These are phyloP conservation scores for Lampropteryx suffumata DNA, from an alignment of 2,888 invertebrate genomes.

Conservation along the genomic window DNA sequence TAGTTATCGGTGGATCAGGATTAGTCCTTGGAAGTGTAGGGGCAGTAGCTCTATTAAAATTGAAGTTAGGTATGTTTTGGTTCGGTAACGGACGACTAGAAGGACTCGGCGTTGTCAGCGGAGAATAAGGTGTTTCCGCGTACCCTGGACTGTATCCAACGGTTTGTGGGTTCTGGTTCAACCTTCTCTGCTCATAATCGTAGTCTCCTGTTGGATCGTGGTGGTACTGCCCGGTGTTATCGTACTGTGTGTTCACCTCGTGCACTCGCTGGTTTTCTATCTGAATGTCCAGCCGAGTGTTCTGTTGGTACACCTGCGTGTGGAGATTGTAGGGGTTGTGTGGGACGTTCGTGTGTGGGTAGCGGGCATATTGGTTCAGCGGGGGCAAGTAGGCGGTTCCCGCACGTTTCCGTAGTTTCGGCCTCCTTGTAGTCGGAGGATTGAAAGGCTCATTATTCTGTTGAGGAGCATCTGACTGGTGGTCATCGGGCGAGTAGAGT, in stretches of 20 bases:
- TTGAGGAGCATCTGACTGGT: slow-evolving; percentile 54
- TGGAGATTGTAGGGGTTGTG: slow-evolving; percentile 69
- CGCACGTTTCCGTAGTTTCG: slow-evolving; percentile 72
- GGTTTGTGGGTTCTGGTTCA: slow-evolving; percentile 51
- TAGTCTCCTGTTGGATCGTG: slow-evolving; percentile 77
- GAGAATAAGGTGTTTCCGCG: slow-evolving; percentile 63
- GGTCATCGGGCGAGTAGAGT: slow-evolving; percentile 71
- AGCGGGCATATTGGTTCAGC: slow-evolving; percentile 69
- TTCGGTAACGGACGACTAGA: slow-evolving; percentile 74
- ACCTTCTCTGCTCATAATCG: slow-evolving; percentile 70
- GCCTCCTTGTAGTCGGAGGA: slow-evolving; percentile 60
- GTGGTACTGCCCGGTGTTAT: slow-evolving; percentile 71
- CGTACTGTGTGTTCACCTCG: slow-evolving; percentile 62
- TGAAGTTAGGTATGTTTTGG: slow-evolving; percentile 67
- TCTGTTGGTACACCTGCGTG: slow-evolving; percentile 70
- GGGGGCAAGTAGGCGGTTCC: slow-evolving; percentile 76
- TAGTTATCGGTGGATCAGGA: slow-evolving; percentile 32
- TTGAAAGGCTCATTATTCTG: slow-evolving; percentile 55
- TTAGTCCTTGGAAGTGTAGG: slow-evolving; percentile 47
- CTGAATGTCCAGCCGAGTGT: slow-evolving; percentile 65
- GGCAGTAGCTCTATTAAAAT: slow-evolving; percentile 57
- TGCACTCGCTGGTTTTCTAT: slow-evolving; percentile 71
- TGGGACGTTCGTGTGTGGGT: slow-evolving; percentile 63
- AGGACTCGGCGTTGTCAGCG: slow-evolving; percentile 57
- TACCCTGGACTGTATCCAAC: slow-evolving; percentile 65